A percentile compares a stretch with the other conserved stretches of the same genome.
These are phyloP conservation scores for Spea multiplicata DNA, from an alignment of 2,113 vertebrate species.

Conservation along the genomic window DNA sequence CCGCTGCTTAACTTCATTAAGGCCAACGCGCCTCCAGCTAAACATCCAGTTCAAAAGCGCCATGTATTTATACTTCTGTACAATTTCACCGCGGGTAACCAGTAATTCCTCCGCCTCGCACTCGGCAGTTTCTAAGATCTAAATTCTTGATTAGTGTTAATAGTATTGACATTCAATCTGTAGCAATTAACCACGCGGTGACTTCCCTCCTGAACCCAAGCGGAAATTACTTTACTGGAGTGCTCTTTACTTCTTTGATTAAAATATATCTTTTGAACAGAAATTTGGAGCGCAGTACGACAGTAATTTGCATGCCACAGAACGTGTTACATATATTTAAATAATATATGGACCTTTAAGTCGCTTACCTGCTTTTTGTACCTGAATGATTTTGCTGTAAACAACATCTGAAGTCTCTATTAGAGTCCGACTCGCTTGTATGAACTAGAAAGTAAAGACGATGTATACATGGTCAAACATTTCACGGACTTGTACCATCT, in stretches of 20 bases:
- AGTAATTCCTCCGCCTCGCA: neutral
- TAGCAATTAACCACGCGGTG: conserved; percentile 25
- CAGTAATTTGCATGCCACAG: neutral
- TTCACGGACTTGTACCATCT: neutral
- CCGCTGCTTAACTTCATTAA: too few species aligned
- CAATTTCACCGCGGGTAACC: neutral
- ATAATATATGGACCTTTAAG: fast-evolving
- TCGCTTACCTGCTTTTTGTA: conserved; percentile 78
- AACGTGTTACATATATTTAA: neutral
- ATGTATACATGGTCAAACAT: neutral
- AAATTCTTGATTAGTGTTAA: conserved; percentile 1
- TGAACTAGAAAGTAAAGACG: conserved; percentile 69
- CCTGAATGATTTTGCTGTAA: conserved; percentile 82
- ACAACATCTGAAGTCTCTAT: conserved; percentile 84
- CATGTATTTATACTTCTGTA: too few species aligned
- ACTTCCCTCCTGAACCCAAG: fast-evolving
- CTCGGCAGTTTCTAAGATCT: neutral
- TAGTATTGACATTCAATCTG: conserved; percentile 17
- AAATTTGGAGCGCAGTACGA: too few species aligned
- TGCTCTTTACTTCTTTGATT: conserved; percentile 1
- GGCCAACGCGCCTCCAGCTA: too few species aligned
- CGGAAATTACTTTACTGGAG: neutral
- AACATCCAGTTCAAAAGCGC: too few species aligned
- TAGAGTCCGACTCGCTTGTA: conserved; percentile 86
- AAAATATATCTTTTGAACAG: too few species aligned